Evolutionary conservation across 2,888 invertebrate species (phyloP), one percentile per base, ranked within the genome.

Genomic region (Acrobeloides nanus): DNA sequence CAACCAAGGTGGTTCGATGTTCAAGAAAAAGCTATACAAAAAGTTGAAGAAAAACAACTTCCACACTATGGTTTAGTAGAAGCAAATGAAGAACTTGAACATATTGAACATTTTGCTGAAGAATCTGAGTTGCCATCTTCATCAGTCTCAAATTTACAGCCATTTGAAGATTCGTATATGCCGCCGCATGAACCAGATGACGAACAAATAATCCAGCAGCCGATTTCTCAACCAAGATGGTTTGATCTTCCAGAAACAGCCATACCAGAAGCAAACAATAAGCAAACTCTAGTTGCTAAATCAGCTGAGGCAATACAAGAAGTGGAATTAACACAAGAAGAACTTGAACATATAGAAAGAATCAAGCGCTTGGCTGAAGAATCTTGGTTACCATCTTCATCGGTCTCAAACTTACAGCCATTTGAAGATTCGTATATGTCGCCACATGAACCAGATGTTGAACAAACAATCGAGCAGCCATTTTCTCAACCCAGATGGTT

Each of bases 241-340:
- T 23, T 35, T 17, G 21, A 29, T 17, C 29, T 38, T n/a, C 44
- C 26, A 17, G 7, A 17, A 39, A 20, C 15, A 15, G 15, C 34
- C 7, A 15, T 18, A 7, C n/a, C n/a, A n/a, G 27, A 17, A 21
- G 42, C 32, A 17, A 41, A 41, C 20, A 17, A 20, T 10, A 17
- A 18, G 12, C 42, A n/a, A 15, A 15, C 25, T 46, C 26, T 49
- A 7, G 21, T 27, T 15, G 20, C 29, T 17, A 15, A 39, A 29
- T 34, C 53, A 15, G 38, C 53, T 12, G 20, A 29, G 24, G 38
- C 50, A 27, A 21, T 49, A 5, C 23, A 29, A 17, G 25, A 39
- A 24, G 23, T 64, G 33, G 37, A 51, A 6, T 43, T 55, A 29
- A 59, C 54, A 6, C 46, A 33, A 44, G 56, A 56, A 59, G 56